Base-by-base conservation (phyloP, 2,113 vertebrate genomes). In the Xenotilapia flavipinnis region DNA sequence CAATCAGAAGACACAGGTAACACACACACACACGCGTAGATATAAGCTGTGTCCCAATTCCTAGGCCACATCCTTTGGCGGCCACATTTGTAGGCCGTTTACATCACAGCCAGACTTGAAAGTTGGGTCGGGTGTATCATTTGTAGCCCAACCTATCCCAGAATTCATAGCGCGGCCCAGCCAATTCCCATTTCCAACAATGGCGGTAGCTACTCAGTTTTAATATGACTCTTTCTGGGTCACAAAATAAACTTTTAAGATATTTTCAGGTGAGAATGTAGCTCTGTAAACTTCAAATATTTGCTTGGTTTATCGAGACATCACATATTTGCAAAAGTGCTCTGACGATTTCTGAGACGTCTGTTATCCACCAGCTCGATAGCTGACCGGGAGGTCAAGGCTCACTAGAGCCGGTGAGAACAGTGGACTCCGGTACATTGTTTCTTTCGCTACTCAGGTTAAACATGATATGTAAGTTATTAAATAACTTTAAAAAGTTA, bases 1-100 rank as follows among this genome's bases (percentile, higher is more conserved):
- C 90, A 92, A 81, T 75, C 58, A 75, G 84, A 86, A 4, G 80
- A 70, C 26, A 54, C 82, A 55, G 87, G 88, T 90, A 28, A 82
- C 5, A 81, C 14, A 54, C 70, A 73, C 19, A 40, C 62, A 6
- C 65, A 23, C 47, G 1, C 4, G 0, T 11, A 62, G 28, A 62
- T 62, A 62, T 19, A 33, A 60, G 9, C 58, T 60, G 28, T 60
- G 9, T 19, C 15, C 15, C 28, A 60, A 60, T 60, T 33, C 28
- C 56, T 60, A 60, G 9, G 9, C 28, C 15, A 60, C 56, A 60
- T 60, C 56, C 56, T 60, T 60, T 31, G 28, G 26, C 14, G 3
- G 26, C 28, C 26, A 31, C 56, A 60, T 60, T 60, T 60, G 26
- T 60, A 0, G 14, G 56, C 28, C 5, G 28, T 60, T 60, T 60